Conservation (phyloP, 2,888 invertebrate genomes). For the Candidula unifasciata region DNA sequence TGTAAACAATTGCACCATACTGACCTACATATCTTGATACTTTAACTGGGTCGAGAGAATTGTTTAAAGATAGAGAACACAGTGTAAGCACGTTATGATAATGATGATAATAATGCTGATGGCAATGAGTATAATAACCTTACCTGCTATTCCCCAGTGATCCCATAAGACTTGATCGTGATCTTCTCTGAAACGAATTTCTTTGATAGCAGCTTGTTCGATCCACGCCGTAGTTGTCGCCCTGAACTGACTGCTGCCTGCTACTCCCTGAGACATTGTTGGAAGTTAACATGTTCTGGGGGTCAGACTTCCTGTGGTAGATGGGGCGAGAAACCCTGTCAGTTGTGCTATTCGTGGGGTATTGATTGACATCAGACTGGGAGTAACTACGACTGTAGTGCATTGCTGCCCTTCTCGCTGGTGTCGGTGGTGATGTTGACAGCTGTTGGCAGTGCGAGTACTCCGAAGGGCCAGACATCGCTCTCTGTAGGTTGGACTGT, state of each 20-base stretch:
- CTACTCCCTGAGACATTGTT: too few relatives aligned
- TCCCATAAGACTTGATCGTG: conserved; percentile 55
- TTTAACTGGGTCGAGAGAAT: too few relatives aligned
- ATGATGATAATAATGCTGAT: not conserved
- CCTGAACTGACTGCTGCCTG: not conserved
- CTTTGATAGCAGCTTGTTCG: too few relatives aligned
- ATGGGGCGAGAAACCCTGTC: not conserved
- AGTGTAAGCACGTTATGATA: too few relatives aligned
- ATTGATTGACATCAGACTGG: conserved; percentile 1
- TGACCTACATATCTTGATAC: too few relatives aligned
- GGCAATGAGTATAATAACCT: not conserved
- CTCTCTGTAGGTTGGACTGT: conserved; percentile 23
- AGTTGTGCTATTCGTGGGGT: not conserved
- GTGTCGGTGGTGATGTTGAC: conserved; percentile 16
- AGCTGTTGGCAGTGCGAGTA: conserved; percentile 14
- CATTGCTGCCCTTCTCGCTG: not conserved
- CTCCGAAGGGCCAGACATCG: conserved; percentile 26
- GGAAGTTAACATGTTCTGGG: too few relatives aligned
- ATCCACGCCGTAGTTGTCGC: too few relatives aligned
- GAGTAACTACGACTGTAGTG: conserved; percentile 23
- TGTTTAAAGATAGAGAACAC: too few relatives aligned
- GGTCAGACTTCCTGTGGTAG: not conserved
- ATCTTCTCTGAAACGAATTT: conserved; percentile 40
- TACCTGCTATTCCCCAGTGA: conserved; percentile 54
- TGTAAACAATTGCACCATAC: too few relatives aligned